A percentile compares a stretch with the other conserved stretches of the same genome.
phyloP scores from a whole-genome alignment of 2,888 invertebrate genomes.

The Cecidostiba fungosa region DNA sequence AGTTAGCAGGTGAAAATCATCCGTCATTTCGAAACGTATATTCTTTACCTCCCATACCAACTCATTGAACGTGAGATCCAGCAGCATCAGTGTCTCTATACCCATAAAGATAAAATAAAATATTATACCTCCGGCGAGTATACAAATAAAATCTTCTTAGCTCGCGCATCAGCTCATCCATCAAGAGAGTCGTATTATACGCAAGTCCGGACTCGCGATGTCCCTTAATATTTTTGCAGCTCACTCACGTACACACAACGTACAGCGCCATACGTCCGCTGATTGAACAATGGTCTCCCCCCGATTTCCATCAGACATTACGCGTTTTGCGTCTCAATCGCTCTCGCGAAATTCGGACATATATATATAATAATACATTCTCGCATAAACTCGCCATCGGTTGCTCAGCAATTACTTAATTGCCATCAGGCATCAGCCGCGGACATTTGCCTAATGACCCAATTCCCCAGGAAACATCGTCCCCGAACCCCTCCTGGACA shows the following conservation, averaged over 20 bases:
- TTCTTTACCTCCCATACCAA: not conserved
- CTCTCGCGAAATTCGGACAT: not conserved
- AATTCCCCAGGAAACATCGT: not conserved
- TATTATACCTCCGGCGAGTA: not conserved
- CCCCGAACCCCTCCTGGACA: not conserved
- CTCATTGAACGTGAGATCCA: not conserved
- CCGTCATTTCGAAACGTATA: not conserved
- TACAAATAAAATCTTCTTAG: not conserved
- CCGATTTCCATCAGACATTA: conserved; percentile 14
- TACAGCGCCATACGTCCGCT: not conserved
- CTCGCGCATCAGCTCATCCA: not conserved
- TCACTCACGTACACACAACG: not conserved
- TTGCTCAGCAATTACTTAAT: conserved; percentile 40
- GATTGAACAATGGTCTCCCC: not conserved
- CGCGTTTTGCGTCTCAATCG: conserved; percentile 20
- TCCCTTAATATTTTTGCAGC: not conserved
- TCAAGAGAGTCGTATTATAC: not conserved
- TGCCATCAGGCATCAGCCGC: conserved; percentile 9
- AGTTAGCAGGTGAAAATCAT: not conserved
- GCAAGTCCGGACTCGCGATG: not conserved
- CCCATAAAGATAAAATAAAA: no score
- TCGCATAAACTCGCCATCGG: not conserved
- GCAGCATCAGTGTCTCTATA: no score
- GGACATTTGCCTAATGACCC: conserved; percentile 5
- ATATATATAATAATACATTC: not conserved